These are phyloP conservation scores for Danionella cerebrum DNA, from an alignment of 2,113 vertebrate genomes.

Conservation along the genomic window DNA sequence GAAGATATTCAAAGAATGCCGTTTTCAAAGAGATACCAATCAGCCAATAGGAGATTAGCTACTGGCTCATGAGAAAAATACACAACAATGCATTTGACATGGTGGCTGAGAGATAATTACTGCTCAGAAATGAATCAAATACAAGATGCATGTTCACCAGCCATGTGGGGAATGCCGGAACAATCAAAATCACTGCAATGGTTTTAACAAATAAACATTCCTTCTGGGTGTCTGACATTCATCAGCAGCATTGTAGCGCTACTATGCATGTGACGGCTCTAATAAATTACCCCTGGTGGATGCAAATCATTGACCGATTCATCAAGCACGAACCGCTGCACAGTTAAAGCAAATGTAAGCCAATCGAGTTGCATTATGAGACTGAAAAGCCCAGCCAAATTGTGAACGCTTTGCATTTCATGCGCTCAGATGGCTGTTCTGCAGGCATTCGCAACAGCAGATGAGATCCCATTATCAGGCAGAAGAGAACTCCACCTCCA, in stretches of 20 bases:
- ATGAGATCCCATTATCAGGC: conserved; percentile 68
- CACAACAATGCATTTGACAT: conserved; percentile 21
- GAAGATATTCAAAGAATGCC: conserved; percentile 42
- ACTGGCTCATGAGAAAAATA: conserved; percentile 7
- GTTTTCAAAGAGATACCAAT: conserved; percentile 38
- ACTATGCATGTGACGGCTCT: neutral
- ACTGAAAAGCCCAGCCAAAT: conserved; percentile 39
- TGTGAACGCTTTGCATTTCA: conserved; percentile 48
- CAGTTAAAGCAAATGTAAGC: neutral
- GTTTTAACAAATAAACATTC: neutral
- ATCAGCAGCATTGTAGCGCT: neutral
- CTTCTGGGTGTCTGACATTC: conserved; percentile 1
- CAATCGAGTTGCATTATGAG: neutral
- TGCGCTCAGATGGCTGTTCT: conserved; percentile 51
- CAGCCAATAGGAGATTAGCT: conserved; percentile 38
- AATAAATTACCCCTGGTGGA: conserved; percentile 11
- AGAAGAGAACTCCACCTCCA: conserved; percentile 76
- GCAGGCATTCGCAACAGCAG: conserved; percentile 46
- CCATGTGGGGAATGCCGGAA: neutral
- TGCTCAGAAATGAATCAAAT: neutral
- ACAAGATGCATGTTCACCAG: neutral
- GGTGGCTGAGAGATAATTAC: conserved; percentile 25
- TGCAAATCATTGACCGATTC: conserved; percentile 21
- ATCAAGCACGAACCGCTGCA: neutral
- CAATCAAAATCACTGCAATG: conserved; percentile 6